Conservation (phyloP, 2,797 vertebrate genomes). For the Falco columbarius region DNA sequence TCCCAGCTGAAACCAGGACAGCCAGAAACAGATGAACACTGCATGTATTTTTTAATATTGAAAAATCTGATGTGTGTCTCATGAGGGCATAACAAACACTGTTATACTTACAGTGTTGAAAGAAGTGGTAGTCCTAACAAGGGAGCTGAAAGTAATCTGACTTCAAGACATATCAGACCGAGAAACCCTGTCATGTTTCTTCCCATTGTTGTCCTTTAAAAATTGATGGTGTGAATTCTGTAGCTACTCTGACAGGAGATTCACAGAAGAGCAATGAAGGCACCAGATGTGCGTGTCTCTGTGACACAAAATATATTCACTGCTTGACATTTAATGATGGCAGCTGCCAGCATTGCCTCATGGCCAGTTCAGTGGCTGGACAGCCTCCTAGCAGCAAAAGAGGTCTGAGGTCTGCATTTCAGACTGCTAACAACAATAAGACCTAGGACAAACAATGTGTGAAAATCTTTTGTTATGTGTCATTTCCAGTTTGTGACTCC, state of each 20-base stretch:
- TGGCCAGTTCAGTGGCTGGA: neutral
- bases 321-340: neutral
- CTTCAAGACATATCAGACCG: neutral
- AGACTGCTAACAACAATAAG: neutral
- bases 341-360: neutral
- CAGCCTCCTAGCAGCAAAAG: neutral
- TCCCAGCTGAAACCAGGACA: too few species aligned
- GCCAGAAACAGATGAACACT: accelerated
- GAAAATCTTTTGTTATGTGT: neutral
- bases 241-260: neutral
- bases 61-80: neutral
- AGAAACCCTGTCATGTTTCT: neutral
- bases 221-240: neutral
- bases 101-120: neutral
- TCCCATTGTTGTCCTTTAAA: neutral
- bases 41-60: neutral
- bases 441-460: neutral
- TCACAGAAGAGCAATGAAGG: neutral
- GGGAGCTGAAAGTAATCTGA: neutral
- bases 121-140: neutral
- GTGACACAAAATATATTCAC: neutral
- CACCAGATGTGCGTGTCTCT: neutral
- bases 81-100: neutral
- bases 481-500: neutral
- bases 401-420: neutral